Base-by-base conservation (phyloP, 1,140 invertebrate genomes). In the Samia ricini region DNA sequence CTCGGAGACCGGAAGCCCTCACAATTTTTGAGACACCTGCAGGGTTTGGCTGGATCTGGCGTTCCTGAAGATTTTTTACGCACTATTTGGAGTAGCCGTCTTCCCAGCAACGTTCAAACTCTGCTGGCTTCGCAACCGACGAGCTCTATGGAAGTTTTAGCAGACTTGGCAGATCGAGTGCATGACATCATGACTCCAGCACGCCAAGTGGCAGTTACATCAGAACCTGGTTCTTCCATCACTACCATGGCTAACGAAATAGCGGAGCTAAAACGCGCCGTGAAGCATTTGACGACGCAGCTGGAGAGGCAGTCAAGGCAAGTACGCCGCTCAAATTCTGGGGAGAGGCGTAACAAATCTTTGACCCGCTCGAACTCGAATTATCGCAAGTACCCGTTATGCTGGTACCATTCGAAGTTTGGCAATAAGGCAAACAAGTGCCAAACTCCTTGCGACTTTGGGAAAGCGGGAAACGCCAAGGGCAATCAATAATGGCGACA, bases 21-120 rank as follows among this genome's bases (percentile, higher is more conserved):
- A 2, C 67, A 67, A 23, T 73, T 73, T 55, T 18, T 64, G 0
- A 49, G 71, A 0, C 71, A 73, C 26, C 36, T 73, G 0, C 60
- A 61, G 15, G 23, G 54, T 48, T 26, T 67, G 12, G 71, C 71
- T 10, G 71, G 64, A 22, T 61, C 59, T 7, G 33, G 49, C 2
- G 54, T n/a, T 72, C 58, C 63, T 10, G 63, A 63, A 20, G 63
- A 65, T 8, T 66, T 66, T 23, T 3, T 69, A 2, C 55, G 60
- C 24, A 24, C 55, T 0, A 66, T 66, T 7, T 61, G 60, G 64
- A 58, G 36, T 10, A 52, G 51, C 20, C 55, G 60, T 7, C 24
- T 61, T 12, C 64, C 60, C n/a, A n/a, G 51, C 18, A 66, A 52
- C 18, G 61, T 66, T 10, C 64, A 66, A 26, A 64, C 69, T 0